Base-by-base conservation (phyloP, 1,140 invertebrate species). In the Caenorhabditis inopinata region DNA sequence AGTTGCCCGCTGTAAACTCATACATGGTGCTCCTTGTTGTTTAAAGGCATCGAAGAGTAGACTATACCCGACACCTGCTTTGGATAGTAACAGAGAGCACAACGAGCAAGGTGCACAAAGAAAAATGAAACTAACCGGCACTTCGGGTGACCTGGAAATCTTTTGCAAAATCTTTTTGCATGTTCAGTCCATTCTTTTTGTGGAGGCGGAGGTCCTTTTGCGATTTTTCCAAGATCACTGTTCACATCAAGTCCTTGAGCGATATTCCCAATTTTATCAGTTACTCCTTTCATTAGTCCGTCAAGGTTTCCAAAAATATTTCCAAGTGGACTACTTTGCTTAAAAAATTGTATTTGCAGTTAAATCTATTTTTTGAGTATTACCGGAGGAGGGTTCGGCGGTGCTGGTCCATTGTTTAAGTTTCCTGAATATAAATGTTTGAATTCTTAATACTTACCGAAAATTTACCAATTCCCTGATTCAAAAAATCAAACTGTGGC, bases 61-160 rank as follows among this genome's bases (percentile, higher is more conserved):
- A 3, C 29, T 25, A 25, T 4, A 25, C 29, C 14, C 29, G 16
- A 68, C 9, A 68, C 58, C 9, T 9, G 9, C 3, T 9, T 42
- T 35, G 16, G 73, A n/a, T n/a, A n/a, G 14, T 6, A 18, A 51
- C 42, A 11, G 21, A 6, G 12, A 1, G n/a, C n/a, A n/a, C n/a
- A 47, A 2, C n/a, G 11, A 16, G 2, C 29, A 29, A 49, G 23
- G n/a, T 16, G n/a, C 38, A 46, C 27, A 27, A 46, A 42, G 4
- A 47, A 1, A 47, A 2, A n/a, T 46, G 9, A 11, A 1, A 51
- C 47, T 4, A 29, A 78, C 76, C 38, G 35, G 47, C 76, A 78
- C 14, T 78, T 78, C 11, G 76, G 76, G 47, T 78, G 76, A 16
- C 76, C 76, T 16, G 76, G 76, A 25, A 78, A 78, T 29, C 76